Base-by-base conservation (phyloP, 1,140 invertebrate genomes). In the Megalonaias nervosa region DNA sequence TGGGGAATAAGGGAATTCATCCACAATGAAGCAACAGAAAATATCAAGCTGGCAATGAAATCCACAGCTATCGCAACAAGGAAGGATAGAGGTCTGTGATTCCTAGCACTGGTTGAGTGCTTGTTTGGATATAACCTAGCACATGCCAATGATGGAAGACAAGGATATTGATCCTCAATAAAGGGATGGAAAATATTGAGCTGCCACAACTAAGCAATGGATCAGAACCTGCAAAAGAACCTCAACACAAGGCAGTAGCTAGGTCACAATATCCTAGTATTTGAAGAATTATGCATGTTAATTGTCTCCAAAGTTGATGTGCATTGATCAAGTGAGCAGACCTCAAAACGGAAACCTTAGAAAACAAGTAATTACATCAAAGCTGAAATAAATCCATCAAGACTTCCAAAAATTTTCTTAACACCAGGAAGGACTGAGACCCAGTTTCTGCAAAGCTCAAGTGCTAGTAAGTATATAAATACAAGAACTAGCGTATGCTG, bases 81-180 rank as follows among this genome's bases (percentile, higher is more conserved):
- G 31, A 31, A 31, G 2, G 5, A 31, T 5, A 2, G 31, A 31
- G 5, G 31, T 5, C 31, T 5, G 5, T 5, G 31, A 23, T 81
- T 77, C 77, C 79, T 68, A 67, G 74, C 61, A 79, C 81, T 67
- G 77, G 61, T 76, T 58, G 64, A 66, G 79, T 83, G 77, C 74
- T 76, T 67, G 76, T 81, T 70, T 74, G 38, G 61, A 21, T 21
- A 59, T 58, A n/a, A 60, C 81, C 77, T 81, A 84, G 83, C 83
- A 84, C 81, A 82, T 80, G 80, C 80, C 58, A 71, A 84, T 83
- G 81, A 81, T 82, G 81, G 83, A 81, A 71, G 70, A 67, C 26
- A 16, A 31, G 71, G 19, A 67, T 26, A 38, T 6, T 48, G 4
- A 48, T 48, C 38, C 38, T 0, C 38, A 48, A 11, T 11, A 1